These are phyloP conservation scores for Brachionus manjavacas DNA, from an alignment of 1,140 invertebrate species.

Conservation along the genomic window DNA sequence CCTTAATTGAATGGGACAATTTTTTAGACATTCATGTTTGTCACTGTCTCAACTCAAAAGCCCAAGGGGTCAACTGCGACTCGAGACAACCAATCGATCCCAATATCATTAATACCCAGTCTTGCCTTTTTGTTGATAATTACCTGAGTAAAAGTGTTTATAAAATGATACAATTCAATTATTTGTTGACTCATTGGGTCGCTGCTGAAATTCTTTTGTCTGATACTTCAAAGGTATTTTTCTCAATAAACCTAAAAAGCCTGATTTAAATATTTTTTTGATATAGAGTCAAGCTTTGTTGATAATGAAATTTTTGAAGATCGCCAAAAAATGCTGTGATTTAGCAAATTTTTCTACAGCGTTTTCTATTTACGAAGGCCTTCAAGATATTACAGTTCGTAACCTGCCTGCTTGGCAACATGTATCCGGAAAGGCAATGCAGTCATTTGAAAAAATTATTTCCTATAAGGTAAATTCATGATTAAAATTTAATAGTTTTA, in stretches of 20 bases:
- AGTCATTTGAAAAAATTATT: neutral
- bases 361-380: slow-evolving; percentile 12
- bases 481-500: neutral
- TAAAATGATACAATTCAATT: slow-evolving; percentile 42
- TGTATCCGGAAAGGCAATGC: slow-evolving; percentile 4
- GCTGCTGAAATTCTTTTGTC: slow-evolving; percentile 27
- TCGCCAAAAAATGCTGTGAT: slow-evolving; percentile 18
- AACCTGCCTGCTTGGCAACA: slow-evolving; percentile 26
- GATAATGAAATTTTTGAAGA: slow-evolving; percentile 33
- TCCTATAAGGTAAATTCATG: neutral
- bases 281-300: neutral
- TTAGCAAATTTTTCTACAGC: slow-evolving; percentile 26
- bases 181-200: slow-evolving; percentile 32
- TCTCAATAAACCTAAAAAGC: too few relatives aligned
- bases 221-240: neutral
- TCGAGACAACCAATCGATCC: slow-evolving; percentile 34
- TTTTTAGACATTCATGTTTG: slow-evolving; percentile 41
- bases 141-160: slow-evolving; percentile 39
- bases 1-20: slow-evolving; percentile 39
- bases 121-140: slow-evolving; percentile 26
- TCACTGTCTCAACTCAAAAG: slow-evolving; percentile 35
- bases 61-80: slow-evolving; percentile 39
- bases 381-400: slow-evolving; percentile 29
- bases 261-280: too few relatives aligned
- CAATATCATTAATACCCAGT: neutral